Base-by-base conservation (phyloP, 2,888 invertebrate species). In the Notocelia uddmanniana region DNA sequence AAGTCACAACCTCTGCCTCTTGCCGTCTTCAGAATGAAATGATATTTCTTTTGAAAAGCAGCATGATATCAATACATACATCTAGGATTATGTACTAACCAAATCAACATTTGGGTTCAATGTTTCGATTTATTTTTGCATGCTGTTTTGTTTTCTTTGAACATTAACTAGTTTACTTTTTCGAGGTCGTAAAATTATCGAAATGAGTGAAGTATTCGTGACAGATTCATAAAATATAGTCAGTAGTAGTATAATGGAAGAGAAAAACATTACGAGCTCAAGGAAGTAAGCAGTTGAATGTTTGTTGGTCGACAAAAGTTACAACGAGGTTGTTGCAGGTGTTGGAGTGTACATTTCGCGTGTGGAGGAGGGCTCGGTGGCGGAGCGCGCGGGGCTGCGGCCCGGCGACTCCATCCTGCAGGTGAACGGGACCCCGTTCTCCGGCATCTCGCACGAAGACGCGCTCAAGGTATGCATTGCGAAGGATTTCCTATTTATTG, bases 331-430 rank as follows among this genome's bases (percentile, higher is more conserved):
- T 89, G 88, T 91, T 93, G 79, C 94, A 97, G 97, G 97, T 85
- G 96, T 97, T 85, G 97, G 97, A 85, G 98, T 98, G 85, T 98
- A 98, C 94, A 98, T 98, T 91, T 98, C 98, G 83, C 95, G 98
- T 83, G 97, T 98, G 82, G 98, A 98, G 89, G 97, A 97, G 83
- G 97, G 97, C 76, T 97, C 97, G 82, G 97, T 98, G 79, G 98
- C 98, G 77, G 98, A 98, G 90, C 95, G 97, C 78, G 97, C 97
- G 75, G 98, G 98, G 76, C 95, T 98, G 77, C 95, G 97, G 84
- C 97, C 98, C 76, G 98, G 98, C 76, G 98, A 98, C 94, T 98
- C 98, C 88, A 98, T 98, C 87, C 95, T 98, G 83, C 98, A 98
- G 92, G 98, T 98, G 78, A 98, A 98, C 92, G 98, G 98, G 75